Conservation (phyloP, 1,140 invertebrate species). For the Drosophila rhopaloa region DNA sequence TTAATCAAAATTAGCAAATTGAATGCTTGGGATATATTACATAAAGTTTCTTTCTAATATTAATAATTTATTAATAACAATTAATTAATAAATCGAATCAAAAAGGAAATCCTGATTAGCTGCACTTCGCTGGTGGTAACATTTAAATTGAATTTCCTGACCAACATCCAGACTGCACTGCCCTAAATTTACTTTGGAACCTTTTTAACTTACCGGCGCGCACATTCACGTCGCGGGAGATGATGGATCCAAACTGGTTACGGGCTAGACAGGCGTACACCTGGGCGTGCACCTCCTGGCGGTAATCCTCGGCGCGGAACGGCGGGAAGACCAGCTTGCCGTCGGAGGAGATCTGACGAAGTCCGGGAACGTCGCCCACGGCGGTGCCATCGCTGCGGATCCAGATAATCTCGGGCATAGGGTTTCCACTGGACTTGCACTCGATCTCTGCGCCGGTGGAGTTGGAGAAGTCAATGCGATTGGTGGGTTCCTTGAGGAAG, state of each 20-base stretch:
- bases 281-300: conserved; percentile 96
- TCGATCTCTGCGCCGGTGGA: conserved; percentile 96
- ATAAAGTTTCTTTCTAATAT: no score
- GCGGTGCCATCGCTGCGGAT: conserved; percentile 93
- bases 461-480: conserved; percentile 96
- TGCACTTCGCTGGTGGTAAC: no score
- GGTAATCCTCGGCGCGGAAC: conserved; percentile 96
- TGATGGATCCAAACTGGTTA: conserved; percentile 94
- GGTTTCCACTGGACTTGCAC: conserved; percentile 95
- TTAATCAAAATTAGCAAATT: no score
- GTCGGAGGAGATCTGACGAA: conserved; percentile 94
- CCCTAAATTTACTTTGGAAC: conserved; percentile 43
- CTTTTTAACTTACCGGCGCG: conserved; percentile 91
- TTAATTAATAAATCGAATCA: background rate
- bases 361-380: conserved; percentile 94
- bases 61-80: background rate
- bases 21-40: no score
- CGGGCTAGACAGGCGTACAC: conserved; percentile 96
- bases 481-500: conserved; percentile 95
- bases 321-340: conserved; percentile 97
- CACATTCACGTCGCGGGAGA: conserved; percentile 96
- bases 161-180: conserved; percentile 30
- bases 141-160: background rate
- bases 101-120: no score
- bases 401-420: conserved; percentile 96